Conservation (phyloP, 2,888 invertebrate genomes). For the Sceliomorpha sp. region DNA sequence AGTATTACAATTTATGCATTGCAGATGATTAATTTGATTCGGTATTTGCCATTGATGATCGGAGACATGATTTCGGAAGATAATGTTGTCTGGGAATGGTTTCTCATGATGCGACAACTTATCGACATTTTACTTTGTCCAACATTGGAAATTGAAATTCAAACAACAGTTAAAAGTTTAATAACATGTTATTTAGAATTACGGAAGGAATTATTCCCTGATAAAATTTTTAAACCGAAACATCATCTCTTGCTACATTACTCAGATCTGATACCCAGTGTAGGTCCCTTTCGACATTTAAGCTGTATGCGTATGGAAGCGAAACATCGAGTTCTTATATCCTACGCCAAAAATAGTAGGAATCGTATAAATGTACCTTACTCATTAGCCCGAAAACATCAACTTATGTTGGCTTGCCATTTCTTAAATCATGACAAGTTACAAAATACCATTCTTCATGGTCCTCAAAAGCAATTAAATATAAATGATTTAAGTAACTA, state of each 20-base stretch:
- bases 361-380: constrained; percentile 25
- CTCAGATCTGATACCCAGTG: constrained; percentile 9
- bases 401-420: constrained; percentile 25
- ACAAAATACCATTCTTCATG: too few species aligned
- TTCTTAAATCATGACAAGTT: constrained; percentile 8
- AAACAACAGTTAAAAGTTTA: constrained; percentile 17
- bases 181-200: constrained; percentile 24
- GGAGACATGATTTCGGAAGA: constrained; percentile 35
- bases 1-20: constrained; percentile 46
- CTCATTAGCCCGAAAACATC: constrained; percentile 25
- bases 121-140: constrained; percentile 37
- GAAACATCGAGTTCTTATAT: constrained; percentile 27
- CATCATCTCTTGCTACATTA: constrained; percentile 37
- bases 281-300: constrained; percentile 23
- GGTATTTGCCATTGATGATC: constrained; percentile 45
- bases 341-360: constrained; percentile 26
- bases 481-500: constrained; percentile 1
- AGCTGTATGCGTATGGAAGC: constrained; percentile 38
- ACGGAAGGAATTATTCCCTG: constrained; percentile 32
- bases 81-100: constrained; percentile 41
- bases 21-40: constrained; percentile 41
- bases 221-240: constrained; percentile 35
- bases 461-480: constrained; percentile 2
- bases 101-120: constrained; percentile 32
- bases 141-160: constrained; percentile 26